Base-by-base conservation (phyloP, 2,888 invertebrate species). In the Yponomeuta cagnagella region DNA sequence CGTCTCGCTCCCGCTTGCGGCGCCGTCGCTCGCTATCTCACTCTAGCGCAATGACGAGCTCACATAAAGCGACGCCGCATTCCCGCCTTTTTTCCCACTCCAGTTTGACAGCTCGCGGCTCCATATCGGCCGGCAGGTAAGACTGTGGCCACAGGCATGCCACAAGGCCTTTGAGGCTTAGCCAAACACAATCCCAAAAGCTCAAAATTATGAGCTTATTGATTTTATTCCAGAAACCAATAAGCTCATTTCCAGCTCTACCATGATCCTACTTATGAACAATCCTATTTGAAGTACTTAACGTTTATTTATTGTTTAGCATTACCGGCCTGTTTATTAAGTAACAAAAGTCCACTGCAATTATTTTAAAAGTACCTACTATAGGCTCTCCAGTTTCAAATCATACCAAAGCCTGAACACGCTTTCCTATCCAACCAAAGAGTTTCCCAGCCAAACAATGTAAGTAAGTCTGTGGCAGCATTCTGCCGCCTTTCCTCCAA, bases 21-120 rank as follows among this genome's bases (percentile, higher is more conserved):
- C 67, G 65, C 71, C 58, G 74, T 76, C 76, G 75, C 75, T 74
- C 73, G 72, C 74, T 75, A 78, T 87, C 88, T 84, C 87, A 76
- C 77, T 89, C 86, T 82, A 73, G 74, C 90, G 89, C 90, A 88
- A 92, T 92, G 90, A 92, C 89, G 92, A 92, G 92, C 87, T 88
- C 92, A 89, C 90, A 92, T 92, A 92, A 92, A 92, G 88, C 86
- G 90, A 86, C 79, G 91, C 92, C 92, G 86, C 92, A 92, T 92
- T 93, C 92, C 92, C 92, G 92, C 92, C 93, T 92, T 92, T 93
- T 92, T 93, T 92, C 92, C 92, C 91, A 90, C 91, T 92, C 92
- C 92, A 91, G 90, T 91, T 91, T 91, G 91, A 92, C 92, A 91
- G 91, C 88, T 91, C 92, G 92, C 83, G 91, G 92, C 92, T 89